A percentile compares a stretch with the other conserved stretches of the same genome.
phyloP scores from a whole-genome alignment of 2,797 vertebrate genomes.

The Peromyscus melanophrys region DNA sequence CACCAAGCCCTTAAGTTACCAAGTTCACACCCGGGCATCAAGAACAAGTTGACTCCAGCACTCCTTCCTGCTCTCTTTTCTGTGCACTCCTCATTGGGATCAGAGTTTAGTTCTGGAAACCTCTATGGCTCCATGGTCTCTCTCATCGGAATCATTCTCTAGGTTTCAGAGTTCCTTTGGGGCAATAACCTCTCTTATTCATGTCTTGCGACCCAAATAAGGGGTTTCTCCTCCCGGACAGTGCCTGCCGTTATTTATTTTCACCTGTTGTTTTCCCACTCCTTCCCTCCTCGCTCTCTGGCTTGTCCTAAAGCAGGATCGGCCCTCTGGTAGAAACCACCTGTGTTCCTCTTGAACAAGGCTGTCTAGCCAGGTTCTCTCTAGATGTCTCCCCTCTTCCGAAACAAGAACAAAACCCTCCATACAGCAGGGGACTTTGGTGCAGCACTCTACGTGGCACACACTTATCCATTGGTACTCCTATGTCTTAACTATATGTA shows the following conservation, averaged over 20 bases:
- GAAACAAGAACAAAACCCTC: not conserved
- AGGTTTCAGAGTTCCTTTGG: not conserved
- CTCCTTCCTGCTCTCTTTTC: not conserved
- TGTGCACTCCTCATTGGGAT: not conserved
- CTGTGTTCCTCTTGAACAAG: not conserved
- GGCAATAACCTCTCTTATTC: not conserved
- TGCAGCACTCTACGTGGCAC: not conserved
- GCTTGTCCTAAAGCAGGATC: not conserved
- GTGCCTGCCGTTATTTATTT: not conserved
- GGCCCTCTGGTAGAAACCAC: not conserved
- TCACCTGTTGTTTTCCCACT: not conserved
- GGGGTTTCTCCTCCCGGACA: not conserved
- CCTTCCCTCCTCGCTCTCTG: not conserved
- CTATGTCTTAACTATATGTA: not conserved
- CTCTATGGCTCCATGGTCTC: not conserved
- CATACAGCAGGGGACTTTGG: not conserved
- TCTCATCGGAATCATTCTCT: not conserved
- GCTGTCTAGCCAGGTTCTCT: not conserved
- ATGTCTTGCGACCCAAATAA: not conserved
- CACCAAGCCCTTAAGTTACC: constrained; percentile 11
- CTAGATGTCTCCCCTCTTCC: not conserved
- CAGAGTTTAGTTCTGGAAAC: not conserved
- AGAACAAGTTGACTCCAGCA: not conserved
- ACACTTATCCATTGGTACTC: not conserved
- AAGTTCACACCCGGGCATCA: not conserved